Percentiles rank a stretch among this genome's conserved stretches.
phyloP scores from a whole-genome alignment of 2,888 invertebrate species.

The Rhagonycha lutea region DNA sequence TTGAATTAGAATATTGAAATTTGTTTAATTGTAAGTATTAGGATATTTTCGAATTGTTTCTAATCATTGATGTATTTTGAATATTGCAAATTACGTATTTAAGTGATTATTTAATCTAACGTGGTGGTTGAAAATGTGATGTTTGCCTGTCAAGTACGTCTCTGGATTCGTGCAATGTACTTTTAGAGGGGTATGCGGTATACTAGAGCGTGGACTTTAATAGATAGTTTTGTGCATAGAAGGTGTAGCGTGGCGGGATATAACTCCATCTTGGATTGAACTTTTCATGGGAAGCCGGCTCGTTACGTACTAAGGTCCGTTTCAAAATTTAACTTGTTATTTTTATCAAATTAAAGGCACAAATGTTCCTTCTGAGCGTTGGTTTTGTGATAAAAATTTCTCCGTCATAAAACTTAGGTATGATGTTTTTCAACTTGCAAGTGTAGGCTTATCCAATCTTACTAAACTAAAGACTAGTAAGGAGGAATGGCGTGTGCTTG shows the following conservation, averaged over 20 bases:
- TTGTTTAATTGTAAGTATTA: neutral
- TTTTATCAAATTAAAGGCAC: constrained; percentile 9
- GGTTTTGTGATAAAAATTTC: constrained; percentile 62
- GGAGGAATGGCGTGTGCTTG: constrained; percentile 72
- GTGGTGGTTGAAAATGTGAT: neutral
- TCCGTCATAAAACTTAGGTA: constrained; percentile 75
- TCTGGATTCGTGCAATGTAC: constrained; percentile 60
- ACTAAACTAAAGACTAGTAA: constrained; percentile 51
- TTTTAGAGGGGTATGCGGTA: constrained; percentile 60
- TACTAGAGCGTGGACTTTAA: constrained; percentile 53
- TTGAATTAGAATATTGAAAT: neutral
- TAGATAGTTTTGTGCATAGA: constrained; percentile 44
- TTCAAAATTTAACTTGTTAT: constrained; percentile 28
- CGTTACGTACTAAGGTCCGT: constrained; percentile 56
- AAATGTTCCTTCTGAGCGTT: constrained; percentile 46
- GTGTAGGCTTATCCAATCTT: constrained; percentile 52
- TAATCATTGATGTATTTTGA: neutral
- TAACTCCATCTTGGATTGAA: constrained; percentile 81
- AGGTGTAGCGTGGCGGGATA: constrained; percentile 66
- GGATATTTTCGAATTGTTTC: neutral
- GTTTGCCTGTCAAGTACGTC: constrained; percentile 45
- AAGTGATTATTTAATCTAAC: neutral
- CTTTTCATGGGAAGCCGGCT: constrained; percentile 74
- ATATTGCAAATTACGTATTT: neutral
- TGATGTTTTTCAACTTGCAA: constrained; percentile 54